Base-by-base conservation (phyloP, 1,140 invertebrate species). In the Tetramorium alpestre region DNA sequence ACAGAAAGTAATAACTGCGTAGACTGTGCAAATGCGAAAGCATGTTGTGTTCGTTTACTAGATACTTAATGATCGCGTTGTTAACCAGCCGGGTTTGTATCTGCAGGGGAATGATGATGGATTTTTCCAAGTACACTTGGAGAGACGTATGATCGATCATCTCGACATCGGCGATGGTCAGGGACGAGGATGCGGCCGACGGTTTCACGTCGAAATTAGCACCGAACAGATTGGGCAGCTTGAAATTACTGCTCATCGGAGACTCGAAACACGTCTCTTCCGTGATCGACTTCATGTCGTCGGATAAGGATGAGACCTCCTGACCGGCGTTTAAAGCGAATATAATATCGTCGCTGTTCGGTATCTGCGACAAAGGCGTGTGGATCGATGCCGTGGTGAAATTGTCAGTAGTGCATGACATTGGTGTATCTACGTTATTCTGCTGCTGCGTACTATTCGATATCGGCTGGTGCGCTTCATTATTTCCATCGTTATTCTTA, bases 1-100 rank as follows among this genome's bases (percentile, higher is more conserved):
- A 94, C 10, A 98, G 90, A 87, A 98, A 98, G 92, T 97, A 98
- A 76, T 97, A 98, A 90, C 97, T 97, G 11, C 97, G 96, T 0
- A 98, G 92, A 92, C 96, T 97, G 22, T 96, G 96, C 25, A 98
- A 94, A 93, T 98, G 97, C 13, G 96, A 96, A 16, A 97, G 95
- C 88, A 97, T 96, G 60, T 97, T 96, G 11, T 97, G 94, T 77
- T 98, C 96, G 0, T 97, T 94, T 0, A 98, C 93, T 81, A 97
- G 96, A 90, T 97, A 96, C 69, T 97, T 97, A 54, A 98, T 94
- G 22, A 97, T 96, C 13, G 97, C 97, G 75, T 97, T 97, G 80
- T 97, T 97, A 0, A 97, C 96, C 7, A 98, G 94, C 69, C 96
- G 96, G 69, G 96, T 96, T 91, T 98, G 97, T 41, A 96, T 96